Conservation (phyloP, 2,888 invertebrate species). For the Balanococcus diminutus region DNA sequence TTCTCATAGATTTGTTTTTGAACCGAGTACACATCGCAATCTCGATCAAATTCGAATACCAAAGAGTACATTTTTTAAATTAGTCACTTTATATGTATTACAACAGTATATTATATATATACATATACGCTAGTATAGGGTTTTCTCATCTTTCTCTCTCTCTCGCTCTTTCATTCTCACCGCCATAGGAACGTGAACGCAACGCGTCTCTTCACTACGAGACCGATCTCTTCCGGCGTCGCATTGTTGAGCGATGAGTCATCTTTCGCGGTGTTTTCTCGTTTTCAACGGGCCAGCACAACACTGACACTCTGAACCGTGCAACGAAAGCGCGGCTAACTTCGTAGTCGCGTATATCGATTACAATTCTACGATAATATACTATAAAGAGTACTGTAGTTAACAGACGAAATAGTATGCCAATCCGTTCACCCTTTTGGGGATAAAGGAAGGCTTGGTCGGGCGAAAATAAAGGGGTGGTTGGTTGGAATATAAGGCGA, state of each 20-base stretch:
- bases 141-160: background rate
- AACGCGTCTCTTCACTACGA: background rate
- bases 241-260: conserved; percentile 30
- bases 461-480: background rate
- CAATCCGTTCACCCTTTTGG: background rate
- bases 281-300: background rate
- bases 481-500: too few species aligned
- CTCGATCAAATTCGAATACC: too few species aligned
- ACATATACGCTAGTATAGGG: background rate
- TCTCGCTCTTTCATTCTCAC: background rate
- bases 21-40: too few species aligned
- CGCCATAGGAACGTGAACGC: background rate
- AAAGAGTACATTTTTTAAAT: too few species aligned
- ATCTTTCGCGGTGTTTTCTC: conserved; percentile 23
- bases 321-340: background rate
- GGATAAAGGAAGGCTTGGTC: background rate
- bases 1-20: too few species aligned
- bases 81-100: too few species aligned
- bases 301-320: background rate
- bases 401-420: background rate
- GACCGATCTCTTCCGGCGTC: conserved; percentile 34
- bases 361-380: background rate
- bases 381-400: background rate
- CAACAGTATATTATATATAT: too few species aligned
- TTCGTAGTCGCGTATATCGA: background rate